phyloP scores from a whole-genome alignment of 2,113 vertebrate genomes.

The Carassius carassius region DNA sequence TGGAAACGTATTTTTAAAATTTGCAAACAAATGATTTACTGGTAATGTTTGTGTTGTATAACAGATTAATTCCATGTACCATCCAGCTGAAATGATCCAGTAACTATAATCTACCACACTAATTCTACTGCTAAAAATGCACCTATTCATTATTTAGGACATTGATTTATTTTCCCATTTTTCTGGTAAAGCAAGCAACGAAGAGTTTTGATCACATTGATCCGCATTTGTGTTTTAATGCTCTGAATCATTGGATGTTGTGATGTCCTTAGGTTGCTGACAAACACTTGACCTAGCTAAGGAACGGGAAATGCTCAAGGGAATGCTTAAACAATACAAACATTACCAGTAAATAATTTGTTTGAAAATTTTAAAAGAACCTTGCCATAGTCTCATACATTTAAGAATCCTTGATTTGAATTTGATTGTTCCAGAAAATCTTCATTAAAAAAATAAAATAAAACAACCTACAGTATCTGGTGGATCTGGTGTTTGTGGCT shows the following conservation, averaged over 20 bases:
- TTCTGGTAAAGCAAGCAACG: constrained; percentile 28
- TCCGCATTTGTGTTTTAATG: constrained; percentile 29
- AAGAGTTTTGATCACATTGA: constrained; percentile 44
- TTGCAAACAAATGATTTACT: neutral
- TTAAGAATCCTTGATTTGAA: neutral
- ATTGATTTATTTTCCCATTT: constrained; percentile 42
- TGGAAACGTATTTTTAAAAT: neutral
- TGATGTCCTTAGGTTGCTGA: constrained; percentile 28
- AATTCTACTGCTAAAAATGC: constrained; percentile 17
- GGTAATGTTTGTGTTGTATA: neutral
- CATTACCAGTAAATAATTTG: constrained; percentile 3
- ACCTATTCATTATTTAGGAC: constrained; percentile 48
- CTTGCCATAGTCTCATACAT: neutral
- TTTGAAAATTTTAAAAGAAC: neutral
- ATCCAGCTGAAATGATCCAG: constrained; percentile 8
- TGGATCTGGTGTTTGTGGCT: constrained; percentile 12
- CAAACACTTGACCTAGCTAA: constrained; percentile 14
- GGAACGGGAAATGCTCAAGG: constrained; percentile 10
- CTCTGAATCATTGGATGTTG: constrained; percentile 19
- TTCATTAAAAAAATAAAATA: neutral
- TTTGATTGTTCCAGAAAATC: neutral
- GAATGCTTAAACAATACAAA: neutral
- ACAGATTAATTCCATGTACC: constrained; percentile 8
- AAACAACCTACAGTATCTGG: no score
- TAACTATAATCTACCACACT: neutral